Conservation (phyloP, 2,888 invertebrate species). For the Microctonus hyperodae region DNA sequence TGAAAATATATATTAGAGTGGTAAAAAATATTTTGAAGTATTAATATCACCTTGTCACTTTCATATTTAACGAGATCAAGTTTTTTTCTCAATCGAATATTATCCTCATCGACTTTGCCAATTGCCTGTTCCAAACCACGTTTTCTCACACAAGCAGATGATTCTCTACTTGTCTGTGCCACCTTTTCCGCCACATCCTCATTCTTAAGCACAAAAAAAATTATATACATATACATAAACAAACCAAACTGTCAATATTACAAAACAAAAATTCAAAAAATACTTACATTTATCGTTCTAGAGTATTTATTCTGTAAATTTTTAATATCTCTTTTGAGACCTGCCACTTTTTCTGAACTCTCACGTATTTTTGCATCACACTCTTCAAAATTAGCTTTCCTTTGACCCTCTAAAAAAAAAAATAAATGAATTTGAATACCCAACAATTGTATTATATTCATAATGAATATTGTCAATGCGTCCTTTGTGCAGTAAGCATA, state of each 20-base stretch:
- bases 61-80: slow-evolving; percentile 77
- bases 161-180: slow-evolving; percentile 44
- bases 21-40: slow-evolving; percentile 3
- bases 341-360: slow-evolving; percentile 74
- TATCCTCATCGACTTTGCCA: slow-evolving; percentile 52
- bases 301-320: slow-evolving; percentile 69
- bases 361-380: slow-evolving; percentile 78
- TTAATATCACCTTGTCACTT: slow-evolving; percentile 66
- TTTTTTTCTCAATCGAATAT: slow-evolving; percentile 67
- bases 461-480: neutral
- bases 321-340: slow-evolving; percentile 78
- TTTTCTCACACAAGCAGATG: slow-evolving; percentile 49
- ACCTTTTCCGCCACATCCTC: slow-evolving; percentile 52
- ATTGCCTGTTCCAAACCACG: slow-evolving; percentile 51
- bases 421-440: slow-evolving; percentile 13
- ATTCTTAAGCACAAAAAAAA: slow-evolving; percentile 44
- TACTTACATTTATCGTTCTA: slow-evolving; percentile 64
- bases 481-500: slow-evolving; percentile 3
- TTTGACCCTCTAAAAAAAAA: slow-evolving; percentile 76
- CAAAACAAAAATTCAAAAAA: neutral
- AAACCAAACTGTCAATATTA: neutral
- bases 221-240: too few species aligned
- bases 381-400: slow-evolving; percentile 83
- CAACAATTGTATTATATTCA: slow-evolving; percentile 3
- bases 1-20: neutral